A percentile compares a stretch with the other conserved stretches of the same genome.
Conservation (phyloP, 2,888 invertebrate genomes). For the Amphipoea oculea region DNA sequence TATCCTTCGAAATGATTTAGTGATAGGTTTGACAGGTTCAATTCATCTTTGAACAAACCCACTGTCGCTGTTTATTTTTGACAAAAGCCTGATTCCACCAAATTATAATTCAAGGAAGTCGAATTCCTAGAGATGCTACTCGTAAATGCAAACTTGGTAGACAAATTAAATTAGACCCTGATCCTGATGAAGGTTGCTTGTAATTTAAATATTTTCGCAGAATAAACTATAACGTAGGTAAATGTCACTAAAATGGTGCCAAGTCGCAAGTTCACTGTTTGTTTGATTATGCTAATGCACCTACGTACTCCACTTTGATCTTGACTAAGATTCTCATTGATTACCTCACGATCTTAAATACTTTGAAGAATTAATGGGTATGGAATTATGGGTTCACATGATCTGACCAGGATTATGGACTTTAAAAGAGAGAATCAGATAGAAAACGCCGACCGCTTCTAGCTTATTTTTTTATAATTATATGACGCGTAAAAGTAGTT, state of each 20-base stretch:
- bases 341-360: background rate
- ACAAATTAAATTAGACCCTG: conserved; percentile 23
- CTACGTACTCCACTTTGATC: background rate
- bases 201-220: conserved; percentile 22
- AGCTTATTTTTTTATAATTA: no score
- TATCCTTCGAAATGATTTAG: no score
- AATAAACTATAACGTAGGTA: conserved; percentile 21
- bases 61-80: background rate
- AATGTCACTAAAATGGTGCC: conserved; percentile 16
- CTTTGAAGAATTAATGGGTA: background rate
- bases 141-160: conserved; percentile 11
- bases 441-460: no score
- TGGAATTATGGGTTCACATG: no score
- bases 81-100: background rate
- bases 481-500: no score
- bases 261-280: conserved; percentile 37
- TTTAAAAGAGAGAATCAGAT: no score
- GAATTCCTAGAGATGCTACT: background rate
- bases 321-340: background rate
- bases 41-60: no score
- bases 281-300: conserved; percentile 45
- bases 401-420: no score
- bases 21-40: background rate
- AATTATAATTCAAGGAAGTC: background rate
- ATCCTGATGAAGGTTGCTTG: conserved; percentile 30